Evolutionary conservation across 2,888 invertebrate species (phyloP).

Genomic region (Alviniconcha strummeri): DNA sequence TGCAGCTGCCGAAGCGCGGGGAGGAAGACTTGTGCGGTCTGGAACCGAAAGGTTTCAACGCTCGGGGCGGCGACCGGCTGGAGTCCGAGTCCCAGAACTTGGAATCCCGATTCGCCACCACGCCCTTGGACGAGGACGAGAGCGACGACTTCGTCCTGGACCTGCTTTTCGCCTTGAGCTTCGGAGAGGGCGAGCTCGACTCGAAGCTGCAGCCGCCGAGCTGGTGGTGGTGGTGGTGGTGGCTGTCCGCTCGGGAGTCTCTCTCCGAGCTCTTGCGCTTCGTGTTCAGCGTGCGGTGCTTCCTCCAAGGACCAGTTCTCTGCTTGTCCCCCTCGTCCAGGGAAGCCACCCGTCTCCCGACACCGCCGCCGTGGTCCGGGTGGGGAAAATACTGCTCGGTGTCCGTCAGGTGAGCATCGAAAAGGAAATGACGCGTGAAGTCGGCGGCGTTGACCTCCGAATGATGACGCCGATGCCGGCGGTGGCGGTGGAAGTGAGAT

Average conservation of each 20-base stretch:
- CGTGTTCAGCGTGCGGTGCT: neutral
- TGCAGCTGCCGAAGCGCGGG: neutral
- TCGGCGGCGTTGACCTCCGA: slow-evolving; percentile 27
- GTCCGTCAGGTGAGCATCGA: slow-evolving; percentile 17
- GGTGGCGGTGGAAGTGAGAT: neutral
- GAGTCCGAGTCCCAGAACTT: slow-evolving; percentile 28
- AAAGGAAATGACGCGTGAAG: slow-evolving; percentile 6
- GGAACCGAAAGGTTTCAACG: no score
- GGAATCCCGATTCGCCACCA: slow-evolving; percentile 16
- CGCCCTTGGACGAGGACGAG: neutral
- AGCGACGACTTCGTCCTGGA: neutral
- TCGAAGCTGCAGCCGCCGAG: no score
- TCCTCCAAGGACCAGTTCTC: neutral
- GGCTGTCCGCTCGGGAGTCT: neutral
- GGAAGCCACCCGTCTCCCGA: no score
- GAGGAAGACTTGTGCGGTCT: neutral
- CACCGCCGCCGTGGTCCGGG: slow-evolving; percentile 14
- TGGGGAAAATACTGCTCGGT: slow-evolving; percentile 21
- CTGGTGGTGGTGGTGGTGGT: no score
- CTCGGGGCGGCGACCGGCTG: slow-evolving; percentile 9
- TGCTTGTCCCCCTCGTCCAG: neutral
- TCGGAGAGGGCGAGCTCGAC: slow-evolving; percentile 3
- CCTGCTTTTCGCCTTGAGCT: neutral
- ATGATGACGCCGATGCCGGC: slow-evolving; percentile 28
- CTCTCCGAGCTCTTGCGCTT: neutral